Conservation (phyloP, 2,888 invertebrate genomes). For the Andrena hattorfiana region DNA sequence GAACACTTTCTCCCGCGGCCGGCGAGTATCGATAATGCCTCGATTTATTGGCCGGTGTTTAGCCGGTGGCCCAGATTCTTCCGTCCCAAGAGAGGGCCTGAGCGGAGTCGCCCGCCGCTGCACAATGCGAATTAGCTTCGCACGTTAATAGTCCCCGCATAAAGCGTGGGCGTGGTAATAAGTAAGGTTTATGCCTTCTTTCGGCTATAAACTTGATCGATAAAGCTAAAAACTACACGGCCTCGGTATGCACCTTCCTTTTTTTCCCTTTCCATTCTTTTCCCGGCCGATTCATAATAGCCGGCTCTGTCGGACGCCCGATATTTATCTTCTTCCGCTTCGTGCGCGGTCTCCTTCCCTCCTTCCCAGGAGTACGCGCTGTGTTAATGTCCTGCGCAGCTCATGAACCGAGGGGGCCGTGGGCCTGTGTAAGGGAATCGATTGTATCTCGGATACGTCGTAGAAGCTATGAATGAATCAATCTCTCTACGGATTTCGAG, state of each 20-base stretch:
- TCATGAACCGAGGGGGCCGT: not conserved
- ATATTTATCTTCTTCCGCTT: constrained; percentile 58
- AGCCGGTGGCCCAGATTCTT: constrained; percentile 77
- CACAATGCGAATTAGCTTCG: constrained; percentile 70
- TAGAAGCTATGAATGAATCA: not conserved
- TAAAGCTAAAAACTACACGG: constrained; percentile 54
- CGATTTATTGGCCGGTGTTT: constrained; percentile 75
- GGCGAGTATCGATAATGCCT: constrained; percentile 75
- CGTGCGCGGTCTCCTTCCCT: constrained; percentile 26
- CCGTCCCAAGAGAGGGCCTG: constrained; percentile 25
- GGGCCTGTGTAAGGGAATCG: constrained; percentile 25
- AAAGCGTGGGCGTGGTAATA: constrained; percentile 70
- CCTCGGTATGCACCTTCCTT: constrained; percentile 13
- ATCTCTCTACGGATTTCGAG: too few relatives aligned
- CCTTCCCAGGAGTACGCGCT: constrained; percentile 7
- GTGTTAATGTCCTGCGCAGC: constrained; percentile 14
- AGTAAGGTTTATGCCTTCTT: constrained; percentile 65
- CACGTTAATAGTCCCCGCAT: constrained; percentile 69
- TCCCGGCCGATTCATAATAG: constrained; percentile 22
- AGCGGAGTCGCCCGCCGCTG: constrained; percentile 33
- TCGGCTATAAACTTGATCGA: constrained; percentile 64
- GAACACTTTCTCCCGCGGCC: constrained; percentile 72
- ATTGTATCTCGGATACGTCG: constrained; percentile 14
- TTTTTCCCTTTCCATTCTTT: not conserved
- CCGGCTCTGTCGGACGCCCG: constrained; percentile 30